Conservation (phyloP, 2,113 vertebrate genomes). For the Menura novaehollandiae region DNA sequence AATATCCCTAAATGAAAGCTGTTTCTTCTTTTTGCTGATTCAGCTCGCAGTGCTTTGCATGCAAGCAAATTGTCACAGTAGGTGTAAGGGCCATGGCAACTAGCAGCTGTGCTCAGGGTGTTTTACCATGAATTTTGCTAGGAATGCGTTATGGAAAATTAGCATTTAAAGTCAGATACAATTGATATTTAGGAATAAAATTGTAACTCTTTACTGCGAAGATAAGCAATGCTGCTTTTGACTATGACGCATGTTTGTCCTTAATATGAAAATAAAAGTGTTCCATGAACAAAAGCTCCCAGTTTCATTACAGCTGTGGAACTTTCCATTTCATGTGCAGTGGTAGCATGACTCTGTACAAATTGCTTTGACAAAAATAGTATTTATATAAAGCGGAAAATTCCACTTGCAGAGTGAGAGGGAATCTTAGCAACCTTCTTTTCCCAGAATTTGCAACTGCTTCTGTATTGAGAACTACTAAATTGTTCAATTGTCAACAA, state of each 20-base stretch:
- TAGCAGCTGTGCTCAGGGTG: not conserved
- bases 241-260: not conserved
- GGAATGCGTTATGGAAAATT: not conserved
- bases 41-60: not conserved
- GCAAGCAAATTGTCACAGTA: not conserved
- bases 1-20: not conserved
- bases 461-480: not conserved
- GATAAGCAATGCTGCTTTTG: not conserved
- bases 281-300: not conserved
- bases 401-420: not conserved
- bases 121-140: not conserved
- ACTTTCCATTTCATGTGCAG: slow-evolving; percentile 3
- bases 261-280: not conserved
- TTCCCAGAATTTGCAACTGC: not conserved
- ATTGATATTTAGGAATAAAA: not conserved
- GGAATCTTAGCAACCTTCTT: not conserved
- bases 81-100: not conserved
- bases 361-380: slow-evolving; percentile 8
- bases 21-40: not conserved
- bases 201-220: not conserved
- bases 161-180: not conserved
- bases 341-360: not conserved
- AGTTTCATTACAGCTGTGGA: not conserved
- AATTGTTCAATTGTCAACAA: not conserved
- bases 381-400: slow-evolving; percentile 15